These are phyloP conservation scores for Melanitta fusca DNA, from an alignment of 2,797 vertebrate genomes.

Conservation along the genomic window DNA sequence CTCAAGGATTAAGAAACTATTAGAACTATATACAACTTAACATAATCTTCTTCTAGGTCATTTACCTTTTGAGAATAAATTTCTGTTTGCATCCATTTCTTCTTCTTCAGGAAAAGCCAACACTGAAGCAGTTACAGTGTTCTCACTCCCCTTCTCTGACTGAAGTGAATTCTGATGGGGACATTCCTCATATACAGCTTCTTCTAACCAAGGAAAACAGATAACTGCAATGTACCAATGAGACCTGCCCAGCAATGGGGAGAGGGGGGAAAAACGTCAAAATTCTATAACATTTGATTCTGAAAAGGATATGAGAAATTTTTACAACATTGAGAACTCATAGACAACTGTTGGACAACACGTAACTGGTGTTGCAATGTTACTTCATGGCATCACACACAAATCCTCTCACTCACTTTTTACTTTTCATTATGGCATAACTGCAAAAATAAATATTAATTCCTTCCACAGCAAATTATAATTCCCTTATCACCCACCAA, in stretches of 20 bases:
- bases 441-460: not conserved
- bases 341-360: not conserved
- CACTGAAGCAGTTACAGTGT: not conserved
- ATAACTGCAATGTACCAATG: slow-evolving; percentile 97
- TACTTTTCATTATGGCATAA: not conserved
- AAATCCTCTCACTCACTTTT: not conserved
- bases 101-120: slow-evolving; percentile 46
- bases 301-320: not conserved
- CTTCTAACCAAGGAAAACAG: slow-evolving; percentile 92
- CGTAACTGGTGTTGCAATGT: fast-evolving
- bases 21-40: not conserved
- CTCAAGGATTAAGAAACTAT: not conserved
- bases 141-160: slow-evolving; percentile 21
- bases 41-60: not conserved
- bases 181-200: slow-evolving; percentile 78
- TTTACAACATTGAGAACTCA: not conserved
- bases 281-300: not conserved
- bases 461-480: not conserved
- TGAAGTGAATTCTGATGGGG: slow-evolving; percentile 15
- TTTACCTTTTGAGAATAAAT: slow-evolving; percentile 26
- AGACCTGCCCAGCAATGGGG: slow-evolving; percentile 78
- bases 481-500: not conserved
- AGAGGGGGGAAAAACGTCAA: fast-evolving
- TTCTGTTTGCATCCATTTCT: not conserved
- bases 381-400: not conserved